A percentile compares a stretch with the other conserved stretches of the same genome.
phyloP scores from a whole-genome alignment of 2,888 invertebrate species.

The Spodoptera exigua region DNA sequence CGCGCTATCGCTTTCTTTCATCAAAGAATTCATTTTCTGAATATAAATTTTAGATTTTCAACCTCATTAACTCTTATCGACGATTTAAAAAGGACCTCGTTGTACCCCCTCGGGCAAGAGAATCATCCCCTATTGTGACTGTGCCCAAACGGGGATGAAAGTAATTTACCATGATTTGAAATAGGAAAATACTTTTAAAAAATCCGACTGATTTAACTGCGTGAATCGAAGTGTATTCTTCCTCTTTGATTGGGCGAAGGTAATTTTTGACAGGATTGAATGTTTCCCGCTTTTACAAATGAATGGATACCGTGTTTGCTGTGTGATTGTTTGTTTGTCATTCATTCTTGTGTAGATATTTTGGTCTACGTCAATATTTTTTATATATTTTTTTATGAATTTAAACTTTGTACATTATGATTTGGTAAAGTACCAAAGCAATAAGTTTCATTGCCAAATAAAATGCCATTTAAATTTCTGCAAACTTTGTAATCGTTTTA shows the following conservation, averaged over 20 bases:
- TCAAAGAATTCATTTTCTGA: conserved; percentile 75
- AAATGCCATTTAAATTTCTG: not conserved
- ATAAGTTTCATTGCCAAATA: not conserved
- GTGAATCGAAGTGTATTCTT: conserved; percentile 54
- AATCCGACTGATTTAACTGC: conserved; percentile 53
- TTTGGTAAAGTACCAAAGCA: not conserved
- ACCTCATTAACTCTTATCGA: conserved; percentile 82
- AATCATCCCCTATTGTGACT: conserved; percentile 66
- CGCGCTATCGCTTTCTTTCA: conserved; percentile 55
- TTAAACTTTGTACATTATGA: too few relatives aligned
- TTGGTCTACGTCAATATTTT: not conserved
- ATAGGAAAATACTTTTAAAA: conserved; percentile 68
- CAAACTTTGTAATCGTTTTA: conserved; percentile 36
- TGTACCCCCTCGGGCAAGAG: conserved; percentile 55
- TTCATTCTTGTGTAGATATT: conserved; percentile 12
- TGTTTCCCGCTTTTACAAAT: conserved; percentile 41
- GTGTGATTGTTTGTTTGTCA: conserved; percentile 27
- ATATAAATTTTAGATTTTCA: conserved; percentile 83
- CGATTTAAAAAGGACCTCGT: conserved; percentile 75
- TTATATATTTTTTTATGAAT: too few relatives aligned
- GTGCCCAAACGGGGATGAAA: conserved; percentile 74
- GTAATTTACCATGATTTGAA: conserved; percentile 80
- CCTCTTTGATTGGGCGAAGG: conserved; percentile 56
- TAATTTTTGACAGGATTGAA: conserved; percentile 54
- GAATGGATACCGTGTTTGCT: conserved; percentile 21